Percentiles rank a stretch among this genome's conserved stretches.
Conservation (phyloP, 2,888 invertebrate genomes). For the Leucophenga montana region DNA sequence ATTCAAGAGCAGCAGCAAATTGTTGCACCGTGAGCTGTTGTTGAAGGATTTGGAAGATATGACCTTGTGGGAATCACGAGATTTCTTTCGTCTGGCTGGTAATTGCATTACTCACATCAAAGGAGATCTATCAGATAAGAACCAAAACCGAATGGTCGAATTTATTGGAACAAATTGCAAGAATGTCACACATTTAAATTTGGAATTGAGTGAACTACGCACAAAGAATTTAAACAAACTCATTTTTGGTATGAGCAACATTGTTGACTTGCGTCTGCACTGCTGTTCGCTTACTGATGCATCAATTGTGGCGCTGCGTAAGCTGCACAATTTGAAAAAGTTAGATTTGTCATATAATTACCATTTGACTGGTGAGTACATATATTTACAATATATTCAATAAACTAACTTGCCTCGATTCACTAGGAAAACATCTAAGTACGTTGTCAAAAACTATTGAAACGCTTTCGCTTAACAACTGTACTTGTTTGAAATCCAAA, state of each 20-base stretch:
- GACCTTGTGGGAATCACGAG: constrained; percentile 53
- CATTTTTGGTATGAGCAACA: background rate
- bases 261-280: constrained; percentile 5
- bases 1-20: constrained; percentile 38
- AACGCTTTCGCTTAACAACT: background rate
- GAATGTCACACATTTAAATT: constrained; percentile 38
- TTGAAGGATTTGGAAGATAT: constrained; percentile 31
- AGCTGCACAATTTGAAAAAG: constrained; percentile 36
- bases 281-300: background rate
- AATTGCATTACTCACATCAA: constrained; percentile 20
- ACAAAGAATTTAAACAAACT: constrained; percentile 29
- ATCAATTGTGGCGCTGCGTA: constrained; percentile 28
- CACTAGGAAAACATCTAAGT: background rate
- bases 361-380: background rate
- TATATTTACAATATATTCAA: no score
- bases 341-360: constrained; percentile 25
- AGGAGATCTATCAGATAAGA: constrained; percentile 34
- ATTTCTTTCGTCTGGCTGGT: constrained; percentile 52
- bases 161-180: constrained; percentile 36
- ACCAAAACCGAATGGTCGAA: constrained; percentile 33
- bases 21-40: constrained; percentile 35
- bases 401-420: no score
- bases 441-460: background rate
- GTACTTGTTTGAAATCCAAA: background rate
- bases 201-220: constrained; percentile 35